A percentile compares a stretch with the other conserved stretches of the same genome.
phyloP scores from a whole-genome alignment of 2,888 invertebrate genomes.

The Ommatoiulus sabulosus region DNA sequence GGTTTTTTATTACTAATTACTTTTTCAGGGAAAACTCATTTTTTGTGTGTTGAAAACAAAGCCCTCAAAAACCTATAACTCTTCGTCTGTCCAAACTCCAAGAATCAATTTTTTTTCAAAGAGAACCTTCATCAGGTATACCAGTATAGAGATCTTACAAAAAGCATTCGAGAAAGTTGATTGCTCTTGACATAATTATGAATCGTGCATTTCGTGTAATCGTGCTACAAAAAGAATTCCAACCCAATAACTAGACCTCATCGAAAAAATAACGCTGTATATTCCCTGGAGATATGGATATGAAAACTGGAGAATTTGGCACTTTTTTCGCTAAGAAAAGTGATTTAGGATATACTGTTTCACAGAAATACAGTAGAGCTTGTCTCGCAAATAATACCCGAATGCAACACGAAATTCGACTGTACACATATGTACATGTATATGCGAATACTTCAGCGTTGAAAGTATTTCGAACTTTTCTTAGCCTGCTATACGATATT shows the following conservation, averaged over 20 bases:
- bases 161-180: not conserved
- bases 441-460: too few relatives aligned
- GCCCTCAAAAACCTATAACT: not conserved
- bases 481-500: too few relatives aligned
- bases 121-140: not conserved
- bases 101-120: not conserved
- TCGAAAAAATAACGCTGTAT: not conserved
- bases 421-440: too few relatives aligned
- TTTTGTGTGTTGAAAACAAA: not conserved
- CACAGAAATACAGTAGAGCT: not conserved
- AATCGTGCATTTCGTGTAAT: not conserved
- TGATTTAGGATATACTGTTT: not conserved
- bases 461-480: too few relatives aligned
- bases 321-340: not conserved
- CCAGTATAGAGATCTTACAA: not conserved
- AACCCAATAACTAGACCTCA: not conserved
- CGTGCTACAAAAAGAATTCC: not conserved
- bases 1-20: too few relatives aligned
- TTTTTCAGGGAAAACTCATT: too few relatives aligned
- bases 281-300: not conserved
- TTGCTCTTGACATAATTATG: conserved; percentile 42
- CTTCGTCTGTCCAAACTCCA: not conserved
- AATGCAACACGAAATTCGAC: not conserved
- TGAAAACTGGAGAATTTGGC: not conserved
- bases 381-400: not conserved